Base-by-base conservation (phyloP, 1,140 invertebrate species). In the Harpegnathos saltator region DNA sequence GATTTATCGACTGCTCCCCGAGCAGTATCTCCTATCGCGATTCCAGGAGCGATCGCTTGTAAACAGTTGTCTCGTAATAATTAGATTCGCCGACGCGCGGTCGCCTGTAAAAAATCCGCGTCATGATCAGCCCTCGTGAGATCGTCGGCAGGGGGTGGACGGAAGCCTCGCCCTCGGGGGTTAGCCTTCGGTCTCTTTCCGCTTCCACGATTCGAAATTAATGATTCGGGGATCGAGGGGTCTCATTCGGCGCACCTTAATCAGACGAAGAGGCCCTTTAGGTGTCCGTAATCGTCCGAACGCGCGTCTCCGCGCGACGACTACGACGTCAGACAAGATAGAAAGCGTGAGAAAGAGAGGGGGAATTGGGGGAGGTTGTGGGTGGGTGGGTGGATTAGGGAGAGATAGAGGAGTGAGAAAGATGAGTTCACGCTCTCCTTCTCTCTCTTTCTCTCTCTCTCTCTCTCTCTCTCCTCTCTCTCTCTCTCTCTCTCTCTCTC, bases 251-350 rank as follows among this genome's bases (percentile, higher is more conserved):
- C 24, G 29, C 29, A 77, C 22, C 86, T 80, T 86, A 88, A 85
- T 85, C 84, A 81, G 66, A 3, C 29, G 12, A 59, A n/a, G 15
- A 84, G 78, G 75, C 72, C 84, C 85, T 88, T 85, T 82, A 85
- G 77, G 84, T 82, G 68, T 86, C 73, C 71, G 85, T 90, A 88
- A 91, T 90, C 84, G 85, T 82, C 78, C 78, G 86, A 65, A 90
- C 74, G 82, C 75, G 82, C 84, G 83, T 78, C 84, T 80, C 72
- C 59, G n/a, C 17, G n/a, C 38, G 50, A 65, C 66, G 54, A 38
- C 26, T 54, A 78, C 58, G 58, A 74, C 38, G 26, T 3, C 9
- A 56, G 48, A 52, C 73, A 87, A 68, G 56, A 63, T 80, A 38
- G 80, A 61, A 77, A 77, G 66, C 59, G 24, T 1, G 33, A 68